Evolutionary conservation across 2,888 invertebrate species (phyloP).

Genomic region (Alloscopus bannaensis): DNA sequence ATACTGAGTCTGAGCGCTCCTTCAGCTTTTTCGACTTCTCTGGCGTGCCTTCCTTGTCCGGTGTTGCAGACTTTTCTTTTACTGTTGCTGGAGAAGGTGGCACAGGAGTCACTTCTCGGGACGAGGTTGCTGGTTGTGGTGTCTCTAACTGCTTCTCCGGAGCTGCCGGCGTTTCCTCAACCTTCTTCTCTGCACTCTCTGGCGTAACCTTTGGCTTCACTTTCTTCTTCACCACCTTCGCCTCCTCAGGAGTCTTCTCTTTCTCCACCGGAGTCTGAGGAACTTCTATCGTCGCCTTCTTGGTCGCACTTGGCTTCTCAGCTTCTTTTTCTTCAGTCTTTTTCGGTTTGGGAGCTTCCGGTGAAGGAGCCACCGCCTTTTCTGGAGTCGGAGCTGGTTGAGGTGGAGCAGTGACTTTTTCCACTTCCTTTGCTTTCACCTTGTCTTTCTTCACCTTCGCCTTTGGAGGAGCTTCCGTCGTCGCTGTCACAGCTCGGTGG

Average conservation of each 20-base stretch:
- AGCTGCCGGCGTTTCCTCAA: slow-evolving; percentile 18
- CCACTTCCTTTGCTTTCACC: slow-evolving; percentile 66
- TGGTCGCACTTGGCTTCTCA: not conserved
- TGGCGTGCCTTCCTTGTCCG: slow-evolving; percentile 51
- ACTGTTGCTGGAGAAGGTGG: slow-evolving; percentile 23
- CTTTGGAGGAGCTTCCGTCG: slow-evolving; percentile 78
- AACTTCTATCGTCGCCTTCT: slow-evolving; percentile 7
- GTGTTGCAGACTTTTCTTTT: slow-evolving; percentile 41
- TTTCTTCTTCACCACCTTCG: slow-evolving; percentile 51
- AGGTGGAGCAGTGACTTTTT: not conserved
- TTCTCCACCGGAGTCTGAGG: slow-evolving; percentile 24
- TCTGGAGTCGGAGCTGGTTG: slow-evolving; percentile 23
- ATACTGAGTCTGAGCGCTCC: slow-evolving; percentile 64
- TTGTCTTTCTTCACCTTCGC: slow-evolving; percentile 78
- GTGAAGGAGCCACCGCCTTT: slow-evolving; percentile 2
- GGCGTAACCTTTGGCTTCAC: slow-evolving; percentile 79
- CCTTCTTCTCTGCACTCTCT: slow-evolving; percentile 36
- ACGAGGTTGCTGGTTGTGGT: not conserved
- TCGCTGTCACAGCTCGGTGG: slow-evolving; percentile 82
- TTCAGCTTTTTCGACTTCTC: slow-evolving; percentile 28
- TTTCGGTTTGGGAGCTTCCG: not conserved
- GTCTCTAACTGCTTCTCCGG: slow-evolving; percentile 12
- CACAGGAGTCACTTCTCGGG: slow-evolving; percentile 8
- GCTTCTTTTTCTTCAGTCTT: slow-evolving; percentile 5
- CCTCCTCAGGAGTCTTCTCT: slow-evolving; percentile 70